A percentile compares a stretch with the other conserved stretches of the same genome.
Conservation (phyloP, 1,140 invertebrate genomes). For the Sitobion miscanthi region DNA sequence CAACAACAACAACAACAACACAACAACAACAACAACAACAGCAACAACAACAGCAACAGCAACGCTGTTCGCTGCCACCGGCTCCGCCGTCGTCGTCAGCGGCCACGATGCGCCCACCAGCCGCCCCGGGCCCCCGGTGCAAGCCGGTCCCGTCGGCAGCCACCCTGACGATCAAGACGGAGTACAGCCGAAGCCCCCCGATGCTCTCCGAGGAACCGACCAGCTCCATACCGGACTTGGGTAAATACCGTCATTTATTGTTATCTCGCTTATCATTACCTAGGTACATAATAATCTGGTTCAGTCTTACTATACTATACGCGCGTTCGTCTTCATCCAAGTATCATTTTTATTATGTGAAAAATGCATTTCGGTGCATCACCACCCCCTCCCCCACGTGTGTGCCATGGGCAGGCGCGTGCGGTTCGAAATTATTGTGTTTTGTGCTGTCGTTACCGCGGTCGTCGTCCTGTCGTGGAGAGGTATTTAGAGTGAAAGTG, state of each 20-base stretch:
- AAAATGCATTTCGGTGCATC: neutral
- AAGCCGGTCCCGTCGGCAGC: slow-evolving; percentile 40
- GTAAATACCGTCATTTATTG: slow-evolving; percentile 52
- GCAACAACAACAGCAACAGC: neutral
- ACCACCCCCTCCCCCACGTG: too few relatives aligned
- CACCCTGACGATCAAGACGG: slow-evolving; percentile 44
- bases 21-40: neutral
- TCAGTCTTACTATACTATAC: neutral
- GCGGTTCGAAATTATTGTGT: neutral
- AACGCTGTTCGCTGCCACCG: slow-evolving; percentile 43
- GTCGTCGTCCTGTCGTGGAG: slow-evolving; percentile 18
- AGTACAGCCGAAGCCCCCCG: slow-evolving; percentile 47
- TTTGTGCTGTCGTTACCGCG: neutral
- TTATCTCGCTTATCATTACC: neutral
- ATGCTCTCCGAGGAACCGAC: slow-evolving; percentile 59
- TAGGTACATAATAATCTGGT: neutral
- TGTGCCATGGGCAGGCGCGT: neutral
- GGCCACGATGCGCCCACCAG: slow-evolving; percentile 49
- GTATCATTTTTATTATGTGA: too few relatives aligned
- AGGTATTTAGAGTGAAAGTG: slow-evolving; percentile 52
- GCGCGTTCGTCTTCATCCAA: neutral
- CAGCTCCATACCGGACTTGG: slow-evolving; percentile 60
- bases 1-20: neutral
- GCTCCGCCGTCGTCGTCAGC: slow-evolving; percentile 31
- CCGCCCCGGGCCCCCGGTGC: slow-evolving; percentile 48